These are phyloP conservation scores for Bagarius yarrelli DNA, from an alignment of 2,113 vertebrate genomes.

Conservation along the genomic window DNA sequence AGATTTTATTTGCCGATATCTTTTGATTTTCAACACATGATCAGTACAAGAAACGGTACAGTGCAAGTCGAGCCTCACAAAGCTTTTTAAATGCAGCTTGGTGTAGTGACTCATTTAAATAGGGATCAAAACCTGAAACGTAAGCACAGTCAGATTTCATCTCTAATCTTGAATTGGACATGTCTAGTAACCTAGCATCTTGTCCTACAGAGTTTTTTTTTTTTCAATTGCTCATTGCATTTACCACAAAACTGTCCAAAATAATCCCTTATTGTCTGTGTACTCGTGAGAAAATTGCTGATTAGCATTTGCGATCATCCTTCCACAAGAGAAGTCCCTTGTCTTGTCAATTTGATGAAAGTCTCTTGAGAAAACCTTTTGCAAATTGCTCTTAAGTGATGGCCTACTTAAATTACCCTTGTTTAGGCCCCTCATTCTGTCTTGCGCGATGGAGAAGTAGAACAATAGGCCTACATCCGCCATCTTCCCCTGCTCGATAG, in stretches of 20 bases:
- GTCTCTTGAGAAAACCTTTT: conserved; percentile 33
- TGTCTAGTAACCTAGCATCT: not conserved
- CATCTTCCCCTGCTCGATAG: conserved; percentile 59
- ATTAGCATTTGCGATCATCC: conserved; percentile 22
- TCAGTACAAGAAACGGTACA: conserved; percentile 59
- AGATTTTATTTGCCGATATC: conserved; percentile 77
- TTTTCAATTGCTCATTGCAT: not conserved
- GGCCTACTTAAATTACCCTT: conserved; percentile 30
- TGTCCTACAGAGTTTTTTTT: conserved; percentile 3
- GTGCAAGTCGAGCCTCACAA: conserved; percentile 36
- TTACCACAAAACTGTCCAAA: not conserved
- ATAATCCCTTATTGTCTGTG: not conserved
- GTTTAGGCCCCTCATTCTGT: conserved; percentile 31
- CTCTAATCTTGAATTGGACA: conserved; percentile 9
- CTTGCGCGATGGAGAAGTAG: conserved; percentile 24
- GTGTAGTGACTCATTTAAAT: conserved; percentile 63
- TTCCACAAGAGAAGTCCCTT: not conserved
- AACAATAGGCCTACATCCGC: conserved; percentile 38
- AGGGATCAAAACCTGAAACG: conserved; percentile 65
- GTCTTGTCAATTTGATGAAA: conserved; percentile 28
- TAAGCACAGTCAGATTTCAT: conserved; percentile 66
- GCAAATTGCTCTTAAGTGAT: conserved; percentile 36
- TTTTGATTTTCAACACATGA: conserved; percentile 61
- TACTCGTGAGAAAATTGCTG: not conserved
- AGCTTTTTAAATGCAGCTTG: conserved; percentile 65